Percentiles rank a stretch among this genome's conserved stretches.
Evolutionary conservation across 2,888 invertebrate genomes (phyloP).

Genomic region (Polymixis flavicincta): DNA sequence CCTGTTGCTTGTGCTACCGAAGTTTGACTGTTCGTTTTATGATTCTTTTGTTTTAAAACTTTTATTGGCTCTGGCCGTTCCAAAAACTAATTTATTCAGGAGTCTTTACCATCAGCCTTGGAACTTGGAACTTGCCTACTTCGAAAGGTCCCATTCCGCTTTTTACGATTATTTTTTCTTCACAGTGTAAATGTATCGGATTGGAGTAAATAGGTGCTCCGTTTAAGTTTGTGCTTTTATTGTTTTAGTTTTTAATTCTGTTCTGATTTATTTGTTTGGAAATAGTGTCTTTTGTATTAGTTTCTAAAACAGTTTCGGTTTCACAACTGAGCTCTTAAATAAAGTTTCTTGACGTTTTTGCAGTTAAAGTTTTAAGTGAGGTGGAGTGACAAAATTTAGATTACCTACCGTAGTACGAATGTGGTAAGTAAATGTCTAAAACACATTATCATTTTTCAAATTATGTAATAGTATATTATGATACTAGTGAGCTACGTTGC

Average conservation of each 20-base stretch:
- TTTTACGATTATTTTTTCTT: conserved; percentile 73
- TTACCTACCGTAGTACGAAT: not conserved
- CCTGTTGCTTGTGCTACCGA: conserved; percentile 86
- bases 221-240: conserved; percentile 58
- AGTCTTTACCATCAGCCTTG: conserved; percentile 83
- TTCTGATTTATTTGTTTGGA: conserved; percentile 32
- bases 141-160: conserved; percentile 78
- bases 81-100: conserved; percentile 90
- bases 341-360: not conserved
- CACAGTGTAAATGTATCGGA: conserved; percentile 70
- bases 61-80: conserved; percentile 88
- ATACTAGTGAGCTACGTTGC: no score
- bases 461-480: no score
- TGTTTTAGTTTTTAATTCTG: conserved; percentile 48
- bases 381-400: not conserved
- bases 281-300: conserved; percentile 21
- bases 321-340: not conserved
- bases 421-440: no score
- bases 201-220: conserved; percentile 57
- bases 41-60: conserved; percentile 90
- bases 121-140: conserved; percentile 81
- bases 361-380: not conserved
- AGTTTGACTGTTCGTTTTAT: conserved; percentile 87
- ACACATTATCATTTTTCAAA: not conserved
- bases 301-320: not conserved